Evolutionary conservation across 2,797 vertebrate species (phyloP), one percentile per base, ranked within the genome.

Genomic region (Cheirogaleus major): DNA sequence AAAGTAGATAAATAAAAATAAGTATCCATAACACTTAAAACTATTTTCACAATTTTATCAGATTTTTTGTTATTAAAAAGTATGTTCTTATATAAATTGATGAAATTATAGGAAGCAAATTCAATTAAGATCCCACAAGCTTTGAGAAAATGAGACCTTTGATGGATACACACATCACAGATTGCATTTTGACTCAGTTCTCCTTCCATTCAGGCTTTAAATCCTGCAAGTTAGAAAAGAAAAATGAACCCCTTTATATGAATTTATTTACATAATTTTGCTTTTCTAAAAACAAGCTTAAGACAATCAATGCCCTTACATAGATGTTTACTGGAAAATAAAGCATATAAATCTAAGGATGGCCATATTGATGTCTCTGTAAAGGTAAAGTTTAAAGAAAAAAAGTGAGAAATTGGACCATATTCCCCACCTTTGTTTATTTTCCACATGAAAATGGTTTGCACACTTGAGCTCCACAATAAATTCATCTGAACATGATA

Each of bases 1-100:
- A 85, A 93, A n/a, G 20, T 23, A 65, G 4, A 86, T 32, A 69
- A 5, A 52, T 59, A 90, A 80, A 89, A 87, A 22, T 18, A 93
- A 88, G 0, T 55, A 63, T 52, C 8, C 63, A 20, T 65, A 65
- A 65, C 7, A n/a, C 32, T 65, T n/a, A 65, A 65, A 65, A 18
- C n/a, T 65, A 65, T 65, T 65, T 65, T 17, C 32, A 65, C 15
- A 27, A 50, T 7, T 69, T n/a, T 35, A 65, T 65, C 63, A 65
- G 32, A 65, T 35, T 65, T 15, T 63, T 65, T 65, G 63, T 65
- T 65, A 10, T 65, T 65, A 65, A 18, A 65, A 65, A 65, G 7
- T n/a, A 65, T 65, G 17, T n/a, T 65, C 63, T 65, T 85, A 72
- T 9, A 79, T 5, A 65, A 83, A 83, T 5, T 55, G 45, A 70